A percentile compares a stretch with the other conserved stretches of the same genome.
Evolutionary conservation across 2,888 invertebrate species (phyloP).

Genomic region (Camptogramma bilineatum): DNA sequence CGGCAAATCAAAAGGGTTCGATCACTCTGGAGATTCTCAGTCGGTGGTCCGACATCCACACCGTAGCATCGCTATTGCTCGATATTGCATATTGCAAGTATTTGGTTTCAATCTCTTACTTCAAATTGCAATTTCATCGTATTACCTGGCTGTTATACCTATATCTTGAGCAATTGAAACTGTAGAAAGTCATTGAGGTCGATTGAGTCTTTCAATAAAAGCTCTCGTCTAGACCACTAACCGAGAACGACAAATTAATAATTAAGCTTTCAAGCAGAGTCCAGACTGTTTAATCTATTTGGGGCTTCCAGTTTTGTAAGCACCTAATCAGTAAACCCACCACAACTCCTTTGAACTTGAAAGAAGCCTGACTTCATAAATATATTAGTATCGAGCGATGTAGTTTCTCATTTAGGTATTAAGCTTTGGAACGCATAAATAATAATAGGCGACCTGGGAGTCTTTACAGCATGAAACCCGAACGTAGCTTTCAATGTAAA

Average conservation of each 20-base stretch:
- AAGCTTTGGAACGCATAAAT: constrained; percentile 39
- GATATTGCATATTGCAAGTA: constrained; percentile 31
- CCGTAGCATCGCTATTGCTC: constrained; percentile 43
- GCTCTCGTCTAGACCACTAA: constrained; percentile 17
- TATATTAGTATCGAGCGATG: constrained; percentile 37
- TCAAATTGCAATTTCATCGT: constrained; percentile 4
- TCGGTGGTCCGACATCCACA: constrained; percentile 69
- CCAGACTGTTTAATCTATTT: constrained; percentile 44
- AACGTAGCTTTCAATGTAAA: constrained; percentile 50
- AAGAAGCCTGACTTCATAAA: constrained; percentile 43
- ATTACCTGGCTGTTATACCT: neutral
- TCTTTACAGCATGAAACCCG: constrained; percentile 48
- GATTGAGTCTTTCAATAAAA: constrained; percentile 16
- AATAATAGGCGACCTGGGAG: constrained; percentile 42
- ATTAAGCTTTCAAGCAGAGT: constrained; percentile 35
- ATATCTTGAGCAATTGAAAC: neutral
- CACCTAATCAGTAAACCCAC: constrained; percentile 44
- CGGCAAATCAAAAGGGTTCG: constrained; percentile 70
- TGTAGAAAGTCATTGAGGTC: constrained; percentile 6
- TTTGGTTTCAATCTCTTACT: constrained; percentile 2
- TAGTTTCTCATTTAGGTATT: constrained; percentile 38
- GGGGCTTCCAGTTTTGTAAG: constrained; percentile 40
- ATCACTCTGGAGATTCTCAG: constrained; percentile 62
- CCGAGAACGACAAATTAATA: constrained; percentile 34
- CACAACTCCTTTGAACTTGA: constrained; percentile 45